phyloP scores from a whole-genome alignment of 2,888 invertebrate genomes.

The Thumatha senex region DNA sequence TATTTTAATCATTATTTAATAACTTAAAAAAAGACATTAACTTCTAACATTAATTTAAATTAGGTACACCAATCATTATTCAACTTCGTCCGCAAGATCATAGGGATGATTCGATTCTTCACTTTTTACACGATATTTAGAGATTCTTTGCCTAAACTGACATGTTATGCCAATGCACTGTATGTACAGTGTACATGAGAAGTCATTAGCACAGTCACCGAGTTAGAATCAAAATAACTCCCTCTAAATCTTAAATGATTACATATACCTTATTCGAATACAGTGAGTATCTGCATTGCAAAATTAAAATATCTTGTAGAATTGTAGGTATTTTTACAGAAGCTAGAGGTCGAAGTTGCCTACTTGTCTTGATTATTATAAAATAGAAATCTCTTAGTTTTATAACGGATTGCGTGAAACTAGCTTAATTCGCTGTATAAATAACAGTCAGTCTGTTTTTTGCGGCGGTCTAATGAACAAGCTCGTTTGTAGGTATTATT shows the following conservation, averaged over 20 bases:
- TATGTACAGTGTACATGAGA: too few relatives aligned
- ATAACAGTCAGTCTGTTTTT: too few relatives aligned
- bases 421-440: too few relatives aligned
- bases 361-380: not conserved
- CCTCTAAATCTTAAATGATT: too few relatives aligned
- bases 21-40: conserved; percentile 64
- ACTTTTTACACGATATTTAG: conserved; percentile 2
- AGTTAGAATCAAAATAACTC: too few relatives aligned
- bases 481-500: too few relatives aligned
- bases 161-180: not conserved
- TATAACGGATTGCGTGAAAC: not conserved
- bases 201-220: too few relatives aligned
- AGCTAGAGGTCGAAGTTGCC: not conserved
- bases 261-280: too few relatives aligned
- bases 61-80: conserved; percentile 3
- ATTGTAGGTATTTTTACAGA: too few relatives aligned
- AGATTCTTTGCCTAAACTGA: not conserved
- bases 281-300: too few relatives aligned
- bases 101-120: conserved; percentile 12
- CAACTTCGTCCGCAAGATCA: conserved; percentile 3
- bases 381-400: conserved; percentile 1
- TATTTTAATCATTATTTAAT: conserved; percentile 17
- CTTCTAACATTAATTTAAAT: conserved; percentile 45
- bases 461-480: too few relatives aligned
- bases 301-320: too few relatives aligned